phyloP scores from a whole-genome alignment of 37 sponge, comb jelly and placozoan genomes.

The Petrosia ficiformis region DNA sequence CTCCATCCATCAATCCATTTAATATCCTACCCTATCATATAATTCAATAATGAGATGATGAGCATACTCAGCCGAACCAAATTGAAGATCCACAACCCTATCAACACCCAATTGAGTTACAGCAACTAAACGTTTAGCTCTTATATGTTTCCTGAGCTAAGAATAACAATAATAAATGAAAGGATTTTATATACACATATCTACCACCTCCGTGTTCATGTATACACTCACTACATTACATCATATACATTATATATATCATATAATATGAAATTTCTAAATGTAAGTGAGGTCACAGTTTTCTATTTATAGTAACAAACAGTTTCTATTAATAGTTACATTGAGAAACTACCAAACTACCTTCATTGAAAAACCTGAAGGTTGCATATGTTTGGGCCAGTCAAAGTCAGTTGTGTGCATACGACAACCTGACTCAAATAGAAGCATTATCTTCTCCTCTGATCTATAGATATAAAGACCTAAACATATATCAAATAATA shows the following conservation, averaged over 20 bases:
- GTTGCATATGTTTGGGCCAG: constrained; percentile 94
- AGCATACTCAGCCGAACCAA: constrained; percentile 85
- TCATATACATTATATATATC: no score
- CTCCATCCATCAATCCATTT: no score
- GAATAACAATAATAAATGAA: background rate
- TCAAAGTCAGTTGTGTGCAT: constrained; percentile 95
- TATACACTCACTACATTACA: background rate
- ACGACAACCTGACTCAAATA: constrained; percentile 93
- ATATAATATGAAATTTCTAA: background rate
- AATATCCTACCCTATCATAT: constrained; percentile 96
- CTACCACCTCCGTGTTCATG: no score
- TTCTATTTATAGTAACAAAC: no score
- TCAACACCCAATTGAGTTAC: constrained; percentile 91
- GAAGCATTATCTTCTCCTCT: constrained; percentile 80
- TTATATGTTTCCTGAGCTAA: constrained; percentile 87
- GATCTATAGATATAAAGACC: constrained; percentile 48
- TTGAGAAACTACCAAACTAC: constrained; percentile 11
- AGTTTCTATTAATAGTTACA: background rate
- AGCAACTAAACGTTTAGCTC: constrained; percentile 66
- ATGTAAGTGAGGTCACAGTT: background rate
- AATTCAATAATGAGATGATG: constrained; percentile 95
- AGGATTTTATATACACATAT: background rate
- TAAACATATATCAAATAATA: background rate
- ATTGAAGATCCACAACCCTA: constrained; percentile 90
- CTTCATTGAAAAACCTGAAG: constrained; percentile 97